A percentile compares a stretch with the other conserved stretches of the same genome.
These are phyloP conservation scores for Onychomys torridus DNA, from an alignment of 2,797 vertebrate species.

Conservation along the genomic window DNA sequence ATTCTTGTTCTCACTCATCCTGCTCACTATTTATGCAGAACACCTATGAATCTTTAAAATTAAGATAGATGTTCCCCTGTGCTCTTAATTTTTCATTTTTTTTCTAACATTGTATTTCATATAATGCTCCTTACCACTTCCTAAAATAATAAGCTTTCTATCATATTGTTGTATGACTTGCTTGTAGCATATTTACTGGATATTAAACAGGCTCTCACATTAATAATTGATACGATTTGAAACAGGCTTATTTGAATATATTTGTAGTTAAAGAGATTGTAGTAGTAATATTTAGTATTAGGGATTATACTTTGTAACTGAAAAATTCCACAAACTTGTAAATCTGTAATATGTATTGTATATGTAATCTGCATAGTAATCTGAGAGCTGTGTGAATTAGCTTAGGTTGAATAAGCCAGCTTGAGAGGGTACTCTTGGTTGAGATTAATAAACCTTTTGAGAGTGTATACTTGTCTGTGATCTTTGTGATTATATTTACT, in stretches of 20 bases:
- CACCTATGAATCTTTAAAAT: neutral
- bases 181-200: neutral
- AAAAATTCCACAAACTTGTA: neutral
- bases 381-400: neutral
- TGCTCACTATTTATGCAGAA: neutral
- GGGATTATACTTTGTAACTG: constrained; percentile 7
- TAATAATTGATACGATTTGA: constrained; percentile 23
- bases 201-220: neutral
- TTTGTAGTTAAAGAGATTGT: constrained; percentile 10
- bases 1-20: neutral
- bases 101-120: neutral
- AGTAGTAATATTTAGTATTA: neutral
- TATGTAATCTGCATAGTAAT: neutral
- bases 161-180: neutral
- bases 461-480: neutral
- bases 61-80: neutral
- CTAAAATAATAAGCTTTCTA: neutral
- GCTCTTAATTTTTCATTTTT: constrained; percentile 17
- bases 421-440: neutral
- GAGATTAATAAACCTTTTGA: constrained; percentile 3
- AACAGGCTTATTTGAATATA: constrained; percentile 29
- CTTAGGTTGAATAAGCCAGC: neutral
- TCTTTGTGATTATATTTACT: neutral
- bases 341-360: neutral
- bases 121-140: neutral